A percentile compares a stretch with the other conserved stretches of the same genome.
Conservation (phyloP, 1,140 invertebrate species). For the Drosophila lacertosa region DNA sequence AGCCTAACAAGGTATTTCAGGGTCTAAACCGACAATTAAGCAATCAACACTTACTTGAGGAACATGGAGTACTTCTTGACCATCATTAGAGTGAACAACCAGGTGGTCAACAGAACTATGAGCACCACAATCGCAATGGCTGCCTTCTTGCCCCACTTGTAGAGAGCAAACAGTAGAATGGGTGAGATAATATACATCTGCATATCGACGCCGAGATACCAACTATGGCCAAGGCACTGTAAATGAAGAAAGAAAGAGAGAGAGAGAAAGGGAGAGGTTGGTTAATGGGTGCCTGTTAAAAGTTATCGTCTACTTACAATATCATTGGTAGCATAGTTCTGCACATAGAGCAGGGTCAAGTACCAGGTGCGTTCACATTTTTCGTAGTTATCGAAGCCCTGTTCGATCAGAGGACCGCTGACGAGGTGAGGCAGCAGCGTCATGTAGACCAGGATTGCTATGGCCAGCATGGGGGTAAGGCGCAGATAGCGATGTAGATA, state of each 20-base stretch:
- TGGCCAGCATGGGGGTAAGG: conserved; percentile 60
- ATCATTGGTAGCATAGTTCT: conserved; percentile 53
- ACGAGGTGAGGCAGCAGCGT: conserved; percentile 47
- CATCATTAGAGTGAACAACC: conserved; percentile 59
- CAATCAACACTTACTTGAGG: conserved; percentile 25
- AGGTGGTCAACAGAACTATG: conserved; percentile 40
- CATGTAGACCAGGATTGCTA: conserved; percentile 57
- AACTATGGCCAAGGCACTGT: conserved; percentile 94
- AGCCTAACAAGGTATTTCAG: no score
- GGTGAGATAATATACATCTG: conserved; percentile 92
- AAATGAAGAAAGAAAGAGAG: not conserved
- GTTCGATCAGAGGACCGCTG: conserved; percentile 43
- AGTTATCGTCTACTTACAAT: conserved; percentile 31
- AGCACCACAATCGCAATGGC: conserved; percentile 37
- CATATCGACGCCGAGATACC: conserved; percentile 94
- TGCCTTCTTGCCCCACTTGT: conserved; percentile 85
- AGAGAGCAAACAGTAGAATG: conserved; percentile 88
- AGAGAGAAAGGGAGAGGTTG: not conserved
- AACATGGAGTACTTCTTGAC: conserved; percentile 46
- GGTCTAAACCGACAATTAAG: no score
- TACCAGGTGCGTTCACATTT: conserved; percentile 50
- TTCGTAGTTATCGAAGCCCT: conserved; percentile 63
- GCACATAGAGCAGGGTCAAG: conserved; percentile 58
- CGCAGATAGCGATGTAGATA: conserved; percentile 76
- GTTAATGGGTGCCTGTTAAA: not conserved